Percentiles rank a stretch among this genome's conserved stretches.
Evolutionary conservation across 2,113 vertebrate species (phyloP).

Genomic region (Myrmecobius fasciatus): DNA sequence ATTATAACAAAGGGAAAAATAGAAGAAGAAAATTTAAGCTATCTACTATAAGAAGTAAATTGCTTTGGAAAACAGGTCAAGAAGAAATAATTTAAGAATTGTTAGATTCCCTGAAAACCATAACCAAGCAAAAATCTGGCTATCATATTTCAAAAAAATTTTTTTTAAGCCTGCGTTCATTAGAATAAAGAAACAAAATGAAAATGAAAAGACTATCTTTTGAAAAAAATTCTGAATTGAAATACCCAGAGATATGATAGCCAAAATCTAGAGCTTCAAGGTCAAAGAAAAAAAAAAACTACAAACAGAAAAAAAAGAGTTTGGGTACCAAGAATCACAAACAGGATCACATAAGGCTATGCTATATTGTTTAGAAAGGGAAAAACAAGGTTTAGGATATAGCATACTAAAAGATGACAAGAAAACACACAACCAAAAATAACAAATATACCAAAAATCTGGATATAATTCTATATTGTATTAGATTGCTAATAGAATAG

Average conservation of each 20-base stretch:
- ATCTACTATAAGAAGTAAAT: background rate
- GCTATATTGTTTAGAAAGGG: background rate
- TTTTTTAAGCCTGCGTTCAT: background rate
- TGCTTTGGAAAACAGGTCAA: background rate
- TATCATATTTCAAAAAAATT: background rate
- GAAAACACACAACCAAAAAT: background rate
- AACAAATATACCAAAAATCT: background rate
- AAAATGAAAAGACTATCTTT: background rate
- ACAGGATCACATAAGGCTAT: background rate
- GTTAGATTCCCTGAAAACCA: background rate
- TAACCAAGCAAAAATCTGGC: background rate
- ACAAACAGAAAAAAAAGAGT: background rate
- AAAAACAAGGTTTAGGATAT: background rate
- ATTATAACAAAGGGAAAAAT: background rate
- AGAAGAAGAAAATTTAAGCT: background rate
- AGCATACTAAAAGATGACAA: background rate
- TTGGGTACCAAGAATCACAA: background rate
- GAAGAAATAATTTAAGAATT: background rate
- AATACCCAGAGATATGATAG: background rate
- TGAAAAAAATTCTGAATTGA: background rate
- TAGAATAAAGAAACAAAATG: background rate
- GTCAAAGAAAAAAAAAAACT: background rate
- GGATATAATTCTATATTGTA: no score
- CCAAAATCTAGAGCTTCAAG: background rate
- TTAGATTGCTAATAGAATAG: background rate